Percentiles rank a stretch among this genome's conserved stretches.
phyloP scores from a whole-genome alignment of 2,797 vertebrate genomes.

The Yasuhikotakia modesta region DNA sequence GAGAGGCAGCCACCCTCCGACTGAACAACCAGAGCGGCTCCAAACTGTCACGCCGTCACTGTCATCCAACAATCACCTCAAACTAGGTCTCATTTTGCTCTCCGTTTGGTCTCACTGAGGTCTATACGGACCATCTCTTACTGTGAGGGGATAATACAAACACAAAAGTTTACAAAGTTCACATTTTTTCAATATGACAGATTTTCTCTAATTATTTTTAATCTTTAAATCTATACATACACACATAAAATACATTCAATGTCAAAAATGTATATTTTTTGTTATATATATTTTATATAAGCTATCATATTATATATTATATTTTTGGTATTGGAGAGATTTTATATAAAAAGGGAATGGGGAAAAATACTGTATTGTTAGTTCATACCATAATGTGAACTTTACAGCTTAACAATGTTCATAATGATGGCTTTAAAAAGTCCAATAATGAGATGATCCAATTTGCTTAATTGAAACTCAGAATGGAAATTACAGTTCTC shows the following conservation, averaged over 20 bases:
- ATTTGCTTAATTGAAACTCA: slow-evolving; percentile 4
- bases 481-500: slow-evolving; percentile 7
- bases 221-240: too few species aligned
- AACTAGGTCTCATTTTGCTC: not conserved
- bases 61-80: not conserved
- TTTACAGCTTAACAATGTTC: not conserved
- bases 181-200: too few species aligned
- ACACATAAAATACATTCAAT: too few species aligned
- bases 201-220: too few species aligned
- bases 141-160: too few species aligned
- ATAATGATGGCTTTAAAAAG: not conserved
- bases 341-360: not conserved
- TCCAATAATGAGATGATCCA: not conserved
- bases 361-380: not conserved
- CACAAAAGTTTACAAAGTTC: too few species aligned
- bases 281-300: not conserved
- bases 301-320: too few species aligned
- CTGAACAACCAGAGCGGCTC: not conserved
- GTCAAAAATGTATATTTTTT: not conserved
- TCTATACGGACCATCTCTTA: not conserved
- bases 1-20: not conserved
- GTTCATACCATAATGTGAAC: not conserved
- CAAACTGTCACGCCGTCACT: not conserved
- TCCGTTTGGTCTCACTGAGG: not conserved
- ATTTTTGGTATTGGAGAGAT: not conserved